Base-by-base conservation (phyloP, 2,113 vertebrate genomes). In the Uropsilus gracilis region DNA sequence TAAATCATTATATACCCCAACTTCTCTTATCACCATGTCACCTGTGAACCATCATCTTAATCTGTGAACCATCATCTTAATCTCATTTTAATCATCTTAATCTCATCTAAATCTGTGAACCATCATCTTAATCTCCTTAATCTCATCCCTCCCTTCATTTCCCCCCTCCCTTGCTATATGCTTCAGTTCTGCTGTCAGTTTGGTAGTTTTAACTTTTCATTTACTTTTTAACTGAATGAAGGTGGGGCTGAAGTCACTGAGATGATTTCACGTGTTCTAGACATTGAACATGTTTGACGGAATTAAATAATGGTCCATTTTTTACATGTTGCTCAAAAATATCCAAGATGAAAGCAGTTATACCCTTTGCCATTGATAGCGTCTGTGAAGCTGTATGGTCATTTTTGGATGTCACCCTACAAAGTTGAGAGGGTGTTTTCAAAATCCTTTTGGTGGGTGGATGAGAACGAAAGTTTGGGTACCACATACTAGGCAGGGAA, bases 151-250 rank as follows among this genome's bases (percentile, higher is more conserved):
- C n/a, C n/a, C n/a, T n/a, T n/a, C n/a, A n/a, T n/a, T n/a, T n/a
- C n/a, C n/a, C n/a, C n/a, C n/a, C n/a, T n/a, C n/a, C n/a, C n/a
- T n/a, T n/a, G n/a, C n/a, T n/a, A n/a, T n/a, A n/a, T n/a, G n/a
- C n/a, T n/a, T n/a, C n/a, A n/a, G n/a, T n/a, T n/a, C n/a, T n/a
- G n/a, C n/a, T n/a, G n/a, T n/a, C n/a, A n/a, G n/a, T n/a, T n/a
- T n/a, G n/a, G n/a, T n/a, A n/a, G n/a, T n/a, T n/a, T n/a, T n/a
- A n/a, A n/a, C n/a, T n/a, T n/a, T n/a, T n/a, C 39, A 61, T 68
- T 57, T 86, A 42, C 72, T 84, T 83, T 87, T 77, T 61, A 93
- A 95, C 28, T 92, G 50, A 42, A 63, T 78, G 63, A 94, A 90
- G 61, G 22, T 64, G 64, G 32, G 30, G 85, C 90, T 78, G 48